Evolutionary conservation across 2,888 invertebrate species (phyloP).

Genomic region (Drosophila trichaetosa): DNA sequence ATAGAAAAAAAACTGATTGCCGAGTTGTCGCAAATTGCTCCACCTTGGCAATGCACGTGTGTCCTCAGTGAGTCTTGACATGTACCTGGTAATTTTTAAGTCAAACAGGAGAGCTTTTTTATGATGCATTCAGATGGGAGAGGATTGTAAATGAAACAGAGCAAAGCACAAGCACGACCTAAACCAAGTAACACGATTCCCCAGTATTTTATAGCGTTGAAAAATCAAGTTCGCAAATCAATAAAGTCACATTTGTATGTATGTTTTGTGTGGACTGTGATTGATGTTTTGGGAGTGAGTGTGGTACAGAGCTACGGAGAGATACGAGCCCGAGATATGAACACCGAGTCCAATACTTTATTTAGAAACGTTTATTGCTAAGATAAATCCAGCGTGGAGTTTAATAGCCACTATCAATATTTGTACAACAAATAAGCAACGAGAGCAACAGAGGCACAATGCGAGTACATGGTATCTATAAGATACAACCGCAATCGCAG

Average conservation of each 20-base stretch:
- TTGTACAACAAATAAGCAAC: constrained; percentile 69
- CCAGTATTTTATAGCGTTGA: constrained; percentile 38
- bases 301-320: constrained; percentile 8
- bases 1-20: background rate
- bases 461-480: constrained; percentile 45
- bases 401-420: constrained; percentile 70
- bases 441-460: constrained; percentile 34
- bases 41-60: constrained; percentile 38
- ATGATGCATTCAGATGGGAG: constrained; percentile 30
- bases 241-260: constrained; percentile 48
- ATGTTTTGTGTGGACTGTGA: constrained; percentile 2
- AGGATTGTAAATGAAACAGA: constrained; percentile 67
- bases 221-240: constrained; percentile 59
- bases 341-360: constrained; percentile 45
- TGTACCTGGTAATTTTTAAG: constrained; percentile 57
- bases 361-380: constrained; percentile 63
- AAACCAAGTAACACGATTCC: constrained; percentile 17
- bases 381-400: constrained; percentile 70
- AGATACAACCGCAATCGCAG: constrained; percentile 46
- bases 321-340: constrained; percentile 6
- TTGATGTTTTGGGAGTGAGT: background rate
- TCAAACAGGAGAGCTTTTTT: constrained; percentile 53
- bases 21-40: background rate
- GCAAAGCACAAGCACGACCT: constrained; percentile 51
- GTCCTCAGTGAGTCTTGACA: constrained; percentile 48